A percentile compares a stretch with the other conserved stretches of the same genome.
Evolutionary conservation across 1,140 invertebrate species (phyloP).

Genomic region (Drosophila sturtevanti): DNA sequence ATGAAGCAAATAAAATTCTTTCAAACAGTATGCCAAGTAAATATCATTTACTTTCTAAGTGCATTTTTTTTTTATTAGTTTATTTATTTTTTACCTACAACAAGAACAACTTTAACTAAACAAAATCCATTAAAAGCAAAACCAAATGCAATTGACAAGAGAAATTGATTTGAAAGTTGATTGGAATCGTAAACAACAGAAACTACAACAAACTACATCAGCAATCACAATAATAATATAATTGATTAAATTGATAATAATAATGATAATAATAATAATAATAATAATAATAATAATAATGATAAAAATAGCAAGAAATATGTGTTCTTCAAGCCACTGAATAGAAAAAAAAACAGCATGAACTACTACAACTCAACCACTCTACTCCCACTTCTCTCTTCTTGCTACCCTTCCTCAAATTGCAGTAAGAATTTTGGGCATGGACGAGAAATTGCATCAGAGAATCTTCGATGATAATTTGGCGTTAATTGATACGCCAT

Average conservation of each 20-base stretch:
- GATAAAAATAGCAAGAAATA: neutral
- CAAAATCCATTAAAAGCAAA: conserved; percentile 39
- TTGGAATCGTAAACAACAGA: conserved; percentile 47
- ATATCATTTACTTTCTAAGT: conserved; percentile 35
- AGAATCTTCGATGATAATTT: conserved; percentile 83
- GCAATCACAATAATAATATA: neutral
- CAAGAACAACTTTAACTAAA: conserved; percentile 25
- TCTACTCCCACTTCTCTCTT: conserved; percentile 72
- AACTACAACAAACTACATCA: conserved; percentile 17
- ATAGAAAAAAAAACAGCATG: conserved; percentile 20
- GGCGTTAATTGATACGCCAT: conserved; percentile 81
- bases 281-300: neutral
- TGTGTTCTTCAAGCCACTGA: conserved; percentile 7
- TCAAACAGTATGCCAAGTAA: conserved; percentile 13
- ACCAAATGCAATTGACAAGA: conserved; percentile 41
- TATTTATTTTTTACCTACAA: conserved; percentile 21
- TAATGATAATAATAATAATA: neutral
- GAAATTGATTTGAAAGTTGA: conserved; percentile 41
- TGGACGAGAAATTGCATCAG: conserved; percentile 83
- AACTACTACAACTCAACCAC: conserved; percentile 44
- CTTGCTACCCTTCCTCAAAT: conserved; percentile 67
- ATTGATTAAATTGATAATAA: neutral
- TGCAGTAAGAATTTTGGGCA: conserved; percentile 83
- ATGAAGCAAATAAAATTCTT: neutral
- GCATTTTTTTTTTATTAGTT: neutral